Percentiles rank a stretch among this genome's conserved stretches.
phyloP scores from a whole-genome alignment of 2,888 invertebrate genomes.

The Atrina japonica region DNA sequence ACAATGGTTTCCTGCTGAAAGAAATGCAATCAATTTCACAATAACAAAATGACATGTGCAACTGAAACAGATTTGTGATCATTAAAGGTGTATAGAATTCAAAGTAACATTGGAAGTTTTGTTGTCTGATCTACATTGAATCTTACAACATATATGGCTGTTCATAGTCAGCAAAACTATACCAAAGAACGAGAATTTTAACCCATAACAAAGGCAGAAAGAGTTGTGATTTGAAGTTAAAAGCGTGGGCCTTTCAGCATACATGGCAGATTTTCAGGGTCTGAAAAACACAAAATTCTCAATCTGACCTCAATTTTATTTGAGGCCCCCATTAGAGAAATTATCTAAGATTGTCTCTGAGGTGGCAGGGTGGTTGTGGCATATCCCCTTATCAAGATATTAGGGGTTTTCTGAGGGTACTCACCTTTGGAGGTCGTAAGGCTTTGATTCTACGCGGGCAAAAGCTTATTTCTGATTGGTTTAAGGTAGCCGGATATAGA shows the following conservation, averaged over 20 bases:
- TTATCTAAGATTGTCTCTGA: constrained; percentile 36
- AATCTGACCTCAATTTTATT: constrained; percentile 19
- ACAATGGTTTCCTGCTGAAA: too few species aligned
- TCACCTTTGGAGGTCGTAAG: constrained; percentile 65
- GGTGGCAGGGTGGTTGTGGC: constrained; percentile 17
- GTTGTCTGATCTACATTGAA: too few species aligned
- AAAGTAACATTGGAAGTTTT: too few species aligned
- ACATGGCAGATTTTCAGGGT: background rate
- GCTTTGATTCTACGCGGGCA: constrained; percentile 70
- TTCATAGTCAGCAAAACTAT: too few species aligned
- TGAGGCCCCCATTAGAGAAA: constrained; percentile 35
- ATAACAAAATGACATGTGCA: too few species aligned
- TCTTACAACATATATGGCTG: too few species aligned
- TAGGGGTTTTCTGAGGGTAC: constrained; percentile 49
- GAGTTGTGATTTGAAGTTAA: background rate
- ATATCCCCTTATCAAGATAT: constrained; percentile 31
- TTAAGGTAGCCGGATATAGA: background rate
- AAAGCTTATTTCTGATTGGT: constrained; percentile 62
- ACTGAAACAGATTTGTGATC: too few species aligned
- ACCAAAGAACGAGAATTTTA: too few species aligned
- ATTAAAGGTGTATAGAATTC: too few species aligned
- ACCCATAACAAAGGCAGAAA: background rate
- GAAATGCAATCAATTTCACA: too few species aligned
- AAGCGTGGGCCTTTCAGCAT: constrained; percentile 24
- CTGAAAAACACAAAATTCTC: background rate